A percentile compares a stretch with the other conserved stretches of the same genome.
phyloP scores from a whole-genome alignment of 2,113 vertebrate species.

The Lipophrys pholis region DNA sequence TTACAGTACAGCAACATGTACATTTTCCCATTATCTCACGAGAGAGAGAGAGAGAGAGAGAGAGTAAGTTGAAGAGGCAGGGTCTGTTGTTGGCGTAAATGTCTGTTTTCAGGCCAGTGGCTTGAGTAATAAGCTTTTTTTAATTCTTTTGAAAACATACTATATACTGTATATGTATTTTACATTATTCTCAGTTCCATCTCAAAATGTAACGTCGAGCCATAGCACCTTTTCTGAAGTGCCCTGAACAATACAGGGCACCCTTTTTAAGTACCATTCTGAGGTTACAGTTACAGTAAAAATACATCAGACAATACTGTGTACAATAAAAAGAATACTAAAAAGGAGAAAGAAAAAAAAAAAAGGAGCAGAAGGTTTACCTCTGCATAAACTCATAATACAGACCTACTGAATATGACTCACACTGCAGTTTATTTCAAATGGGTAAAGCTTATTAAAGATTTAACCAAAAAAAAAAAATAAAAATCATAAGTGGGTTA shows the following conservation, averaged over 20 bases:
- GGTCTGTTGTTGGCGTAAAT: slow-evolving; percentile 82
- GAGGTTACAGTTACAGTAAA: slow-evolving; percentile 79
- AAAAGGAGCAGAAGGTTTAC: slow-evolving; percentile 38
- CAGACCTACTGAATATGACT: slow-evolving; percentile 62
- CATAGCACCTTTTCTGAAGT: slow-evolving; percentile 73
- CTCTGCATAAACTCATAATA: slow-evolving; percentile 56
- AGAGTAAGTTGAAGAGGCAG: slow-evolving; percentile 79
- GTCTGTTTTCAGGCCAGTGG: slow-evolving; percentile 75
- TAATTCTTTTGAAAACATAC: slow-evolving; percentile 78
- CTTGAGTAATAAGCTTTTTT: slow-evolving; percentile 75
- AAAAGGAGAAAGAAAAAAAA: slow-evolving; percentile 27
- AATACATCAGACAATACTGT: slow-evolving; percentile 78
- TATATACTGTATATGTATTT: slow-evolving; percentile 81
- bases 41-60: slow-evolving; percentile 72
- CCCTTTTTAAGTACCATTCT: slow-evolving; percentile 77
- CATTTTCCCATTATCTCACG: slow-evolving; percentile 77
- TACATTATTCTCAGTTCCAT: slow-evolving; percentile 77
- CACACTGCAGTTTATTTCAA: slow-evolving; percentile 74
- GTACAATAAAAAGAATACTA: slow-evolving; percentile 69
- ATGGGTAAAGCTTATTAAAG: slow-evolving; percentile 76
- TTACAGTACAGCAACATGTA: slow-evolving; percentile 84
- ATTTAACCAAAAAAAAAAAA: slow-evolving; percentile 16
- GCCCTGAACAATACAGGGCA: slow-evolving; percentile 75
- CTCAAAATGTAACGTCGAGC: slow-evolving; percentile 51
- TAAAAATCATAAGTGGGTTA: slow-evolving; percentile 47